phyloP scores from a whole-genome alignment of 2,113 vertebrate genomes.

The Corythaixoides concolor region DNA sequence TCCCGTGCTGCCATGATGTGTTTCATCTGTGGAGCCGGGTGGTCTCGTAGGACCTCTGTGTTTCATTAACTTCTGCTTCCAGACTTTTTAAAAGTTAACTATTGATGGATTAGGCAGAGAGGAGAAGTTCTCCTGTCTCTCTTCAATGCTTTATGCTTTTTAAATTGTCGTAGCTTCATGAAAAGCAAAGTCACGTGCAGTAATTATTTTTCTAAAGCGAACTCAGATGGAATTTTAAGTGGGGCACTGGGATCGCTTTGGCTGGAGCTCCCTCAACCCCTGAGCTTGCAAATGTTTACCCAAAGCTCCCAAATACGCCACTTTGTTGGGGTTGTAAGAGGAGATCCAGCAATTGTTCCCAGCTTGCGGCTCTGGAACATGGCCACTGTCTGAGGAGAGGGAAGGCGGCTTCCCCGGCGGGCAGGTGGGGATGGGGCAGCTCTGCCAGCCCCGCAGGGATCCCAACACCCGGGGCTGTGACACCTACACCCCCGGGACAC shows the following conservation, averaged over 20 bases:
- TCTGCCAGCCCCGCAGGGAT: too few relatives aligned
- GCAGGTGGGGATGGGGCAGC: too few relatives aligned
- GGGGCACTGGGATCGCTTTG: fast-evolving
- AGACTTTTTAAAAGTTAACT: background rate
- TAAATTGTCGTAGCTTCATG: fast-evolving
- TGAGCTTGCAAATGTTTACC: background rate
- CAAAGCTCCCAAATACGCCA: fast-evolving
- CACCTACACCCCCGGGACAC: fast-evolving
- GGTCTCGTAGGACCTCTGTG: background rate
- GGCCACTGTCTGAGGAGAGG: too few relatives aligned
- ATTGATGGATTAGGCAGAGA: background rate
- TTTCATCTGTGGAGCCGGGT: background rate
- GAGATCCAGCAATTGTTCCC: fast-evolving
- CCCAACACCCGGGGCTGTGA: too few relatives aligned
- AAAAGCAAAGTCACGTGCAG: background rate
- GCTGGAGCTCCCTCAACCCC: background rate
- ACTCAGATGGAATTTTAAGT: fast-evolving
- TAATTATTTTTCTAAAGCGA: background rate
- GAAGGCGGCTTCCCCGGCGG: too few relatives aligned
- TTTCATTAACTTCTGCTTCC: background rate
- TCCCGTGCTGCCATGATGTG: background rate
- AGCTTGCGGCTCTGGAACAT: too few relatives aligned
- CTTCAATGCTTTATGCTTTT: background rate
- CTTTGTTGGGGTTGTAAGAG: fast-evolving
- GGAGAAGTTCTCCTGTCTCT: background rate